Evolutionary conservation across 2,888 invertebrate genomes (phyloP).

Genomic region (Bombylius major): DNA sequence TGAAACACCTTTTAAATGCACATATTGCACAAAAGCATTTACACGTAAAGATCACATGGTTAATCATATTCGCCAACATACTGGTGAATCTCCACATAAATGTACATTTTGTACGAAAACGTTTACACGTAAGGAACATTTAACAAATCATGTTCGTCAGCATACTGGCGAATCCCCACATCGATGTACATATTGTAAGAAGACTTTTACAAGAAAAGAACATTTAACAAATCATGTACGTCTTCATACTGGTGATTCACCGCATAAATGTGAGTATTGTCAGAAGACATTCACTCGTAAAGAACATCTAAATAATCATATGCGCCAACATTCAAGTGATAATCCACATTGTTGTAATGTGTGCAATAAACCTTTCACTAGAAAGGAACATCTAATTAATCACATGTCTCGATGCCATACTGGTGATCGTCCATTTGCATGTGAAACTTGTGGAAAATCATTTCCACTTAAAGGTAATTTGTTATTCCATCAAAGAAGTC

Average conservation of each 20-base stretch:
- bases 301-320: slow-evolving; percentile 74
- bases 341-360: slow-evolving; percentile 76
- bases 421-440: slow-evolving; percentile 70
- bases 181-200: slow-evolving; percentile 41
- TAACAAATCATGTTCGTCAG: slow-evolving; percentile 72
- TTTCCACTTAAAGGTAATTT: slow-evolving; percentile 75
- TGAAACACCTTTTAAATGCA: slow-evolving; percentile 71
- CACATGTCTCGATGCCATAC: slow-evolving; percentile 60
- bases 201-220: slow-evolving; percentile 66
- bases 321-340: slow-evolving; percentile 77
- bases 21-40: slow-evolving; percentile 74
- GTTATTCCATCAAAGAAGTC: slow-evolving; percentile 75
- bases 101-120: slow-evolving; percentile 80
- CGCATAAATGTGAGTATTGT: slow-evolving; percentile 73
- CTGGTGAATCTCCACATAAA: slow-evolving; percentile 74
- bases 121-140: slow-evolving; percentile 66
- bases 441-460: slow-evolving; percentile 75
- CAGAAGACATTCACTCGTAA: slow-evolving; percentile 78
- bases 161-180: slow-evolving; percentile 62
- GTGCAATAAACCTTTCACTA: slow-evolving; percentile 73
- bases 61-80: slow-evolving; percentile 63
- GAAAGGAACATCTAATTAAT: slow-evolving; percentile 76
- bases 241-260: slow-evolving; percentile 72
- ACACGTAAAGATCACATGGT: slow-evolving; percentile 69
- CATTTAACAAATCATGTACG: slow-evolving; percentile 75